Evolutionary conservation across 2,888 invertebrate genomes (phyloP), one percentile per base, ranked within the genome.

Genomic region (Sphecodes monilicornis): DNA sequence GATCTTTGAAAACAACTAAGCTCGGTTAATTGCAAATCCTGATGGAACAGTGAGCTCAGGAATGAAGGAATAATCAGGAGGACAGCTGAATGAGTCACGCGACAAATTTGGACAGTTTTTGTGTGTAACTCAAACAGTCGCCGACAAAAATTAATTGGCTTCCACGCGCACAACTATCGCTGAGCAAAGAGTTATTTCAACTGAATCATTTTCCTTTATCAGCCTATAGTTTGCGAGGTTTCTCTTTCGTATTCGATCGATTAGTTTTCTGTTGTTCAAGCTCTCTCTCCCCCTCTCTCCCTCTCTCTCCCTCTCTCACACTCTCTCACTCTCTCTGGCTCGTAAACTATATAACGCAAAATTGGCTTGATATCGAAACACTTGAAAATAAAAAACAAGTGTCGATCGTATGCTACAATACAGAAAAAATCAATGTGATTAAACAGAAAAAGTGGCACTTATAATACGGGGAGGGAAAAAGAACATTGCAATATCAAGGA

Each of bases 161-260:
- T 93, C 94, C 94, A 94, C 93, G 92, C 93, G 94, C 94, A 94
- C 94, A 94, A 93, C 93, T 94, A 94, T 94, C 94, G 91, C 94
- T 92, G 94, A 93, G 93, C 94, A 93, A 94, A 93, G 94, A 94
- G 94, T 94, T 94, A 94, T 94, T 94, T 93, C 94, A 94, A 91
- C 87, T 89, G 85, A 82, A 80, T n/a, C n/a, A n/a, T 82, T 82
- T 74, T 77, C 82, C 85, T 90, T 83, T 73, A 64, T 76, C 54
- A 60, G 73, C 82, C 72, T 76, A 76, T 71, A n/a, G 10, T 32
- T 66, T 1, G 13, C 41, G 10, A 72, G 26, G 60, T 54, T 66
- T 22, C 36, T 36, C 66, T 39, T 22, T 66, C 22, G 26, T 76
- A 18, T 22, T 60, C 76, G 32, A 32, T 82, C 57, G 69, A 75